A percentile compares a stretch with the other conserved stretches of the same genome.
These are phyloP conservation scores for Hexactinellida sp. DNA, from an alignment of 37 sponge, comb jelly and placozoan genomes.

Conservation along the genomic window DNA sequence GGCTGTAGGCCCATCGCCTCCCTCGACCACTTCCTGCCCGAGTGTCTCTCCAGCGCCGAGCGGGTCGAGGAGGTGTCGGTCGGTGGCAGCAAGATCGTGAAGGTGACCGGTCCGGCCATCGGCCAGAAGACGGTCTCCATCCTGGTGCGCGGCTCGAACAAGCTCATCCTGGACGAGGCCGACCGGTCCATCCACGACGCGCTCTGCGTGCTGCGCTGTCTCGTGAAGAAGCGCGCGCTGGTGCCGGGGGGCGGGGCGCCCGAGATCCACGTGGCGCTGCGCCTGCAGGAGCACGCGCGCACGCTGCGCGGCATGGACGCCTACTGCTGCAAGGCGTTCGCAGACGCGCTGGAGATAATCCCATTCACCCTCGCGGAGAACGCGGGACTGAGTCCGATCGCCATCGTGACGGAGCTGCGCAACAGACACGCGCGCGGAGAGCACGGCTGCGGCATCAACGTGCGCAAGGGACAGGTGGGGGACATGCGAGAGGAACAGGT, in stretches of 20 bases:
- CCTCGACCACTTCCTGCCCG: slow-evolving; percentile 91
- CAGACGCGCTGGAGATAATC: slow-evolving; percentile 92
- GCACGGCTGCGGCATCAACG: slow-evolving; percentile 86
- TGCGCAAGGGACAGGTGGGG: slow-evolving; percentile 65
- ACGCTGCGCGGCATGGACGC: slow-evolving; percentile 87
- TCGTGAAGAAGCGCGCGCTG: slow-evolving; percentile 89
- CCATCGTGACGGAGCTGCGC: slow-evolving; percentile 86
- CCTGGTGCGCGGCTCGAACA: slow-evolving; percentile 87
- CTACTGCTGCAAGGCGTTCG: slow-evolving; percentile 85
- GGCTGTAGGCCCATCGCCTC: slow-evolving; percentile 91
- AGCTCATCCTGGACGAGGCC: slow-evolving; percentile 93
- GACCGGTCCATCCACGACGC: slow-evolving; percentile 97
- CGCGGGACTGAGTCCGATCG: slow-evolving; percentile 89
- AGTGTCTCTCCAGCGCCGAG: slow-evolving; percentile 73
- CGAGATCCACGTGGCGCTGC: slow-evolving; percentile 79
- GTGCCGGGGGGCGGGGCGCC: slow-evolving; percentile 98
- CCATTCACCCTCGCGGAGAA: slow-evolving; percentile 96
- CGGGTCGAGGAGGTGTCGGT: slow-evolving; percentile 84
- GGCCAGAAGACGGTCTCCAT: slow-evolving; percentile 54
- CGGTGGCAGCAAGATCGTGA: slow-evolving; percentile 76
- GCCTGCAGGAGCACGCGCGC: slow-evolving; percentile 70
- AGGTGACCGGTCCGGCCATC: slow-evolving; percentile 32
- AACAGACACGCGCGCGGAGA: slow-evolving; percentile 85
- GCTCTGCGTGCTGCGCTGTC: slow-evolving; percentile 90
- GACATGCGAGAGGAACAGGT: slow-evolving; percentile 95